These are phyloP conservation scores for Lissonota sp. DNA, from an alignment of 2,888 invertebrate species.

Conservation along the genomic window DNA sequence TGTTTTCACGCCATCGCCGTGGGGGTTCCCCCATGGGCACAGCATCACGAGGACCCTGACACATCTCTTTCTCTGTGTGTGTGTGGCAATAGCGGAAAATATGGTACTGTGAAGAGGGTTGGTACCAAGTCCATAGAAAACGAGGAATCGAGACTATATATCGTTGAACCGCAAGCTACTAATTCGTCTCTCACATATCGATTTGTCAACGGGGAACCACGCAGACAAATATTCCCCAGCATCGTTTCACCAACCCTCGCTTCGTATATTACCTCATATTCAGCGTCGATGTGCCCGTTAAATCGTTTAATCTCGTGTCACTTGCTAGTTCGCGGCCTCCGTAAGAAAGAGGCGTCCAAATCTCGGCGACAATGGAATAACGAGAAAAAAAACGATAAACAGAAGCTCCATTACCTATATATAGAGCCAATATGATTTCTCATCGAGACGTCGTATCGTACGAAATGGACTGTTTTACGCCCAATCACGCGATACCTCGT, in stretches of 20 bases:
- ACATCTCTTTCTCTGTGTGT: slow-evolving; percentile 30
- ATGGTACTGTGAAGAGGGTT: slow-evolving; percentile 29
- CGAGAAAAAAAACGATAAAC: slow-evolving; percentile 4
- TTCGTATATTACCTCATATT: not conserved
- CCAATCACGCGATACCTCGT: slow-evolving; percentile 14
- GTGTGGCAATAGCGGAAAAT: slow-evolving; percentile 53
- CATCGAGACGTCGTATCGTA: slow-evolving; percentile 7
- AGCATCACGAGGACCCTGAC: slow-evolving; percentile 63
- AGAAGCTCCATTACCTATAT: slow-evolving; percentile 3
- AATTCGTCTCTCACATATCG: slow-evolving; percentile 78
- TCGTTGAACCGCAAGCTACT: slow-evolving; percentile 80
- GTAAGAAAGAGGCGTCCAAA: slow-evolving; percentile 6
- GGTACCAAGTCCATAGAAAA: slow-evolving; percentile 32
- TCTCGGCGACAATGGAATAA: not conserved
- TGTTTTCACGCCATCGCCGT: slow-evolving; percentile 79
- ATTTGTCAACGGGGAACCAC: slow-evolving; percentile 71
- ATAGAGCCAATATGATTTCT: slow-evolving; percentile 28
- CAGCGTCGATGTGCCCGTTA: not conserved
- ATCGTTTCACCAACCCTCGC: slow-evolving; percentile 25
- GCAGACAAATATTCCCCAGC: slow-evolving; percentile 23
- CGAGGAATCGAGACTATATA: slow-evolving; percentile 68
- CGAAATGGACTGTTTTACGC: slow-evolving; percentile 6
- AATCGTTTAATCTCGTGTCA: slow-evolving; percentile 47
- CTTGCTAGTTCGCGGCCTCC: slow-evolving; percentile 25
- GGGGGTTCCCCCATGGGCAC: slow-evolving; percentile 74